These are phyloP conservation scores for Theristicus caerulescens DNA, from an alignment of 2,113 vertebrate species.

Conservation along the genomic window DNA sequence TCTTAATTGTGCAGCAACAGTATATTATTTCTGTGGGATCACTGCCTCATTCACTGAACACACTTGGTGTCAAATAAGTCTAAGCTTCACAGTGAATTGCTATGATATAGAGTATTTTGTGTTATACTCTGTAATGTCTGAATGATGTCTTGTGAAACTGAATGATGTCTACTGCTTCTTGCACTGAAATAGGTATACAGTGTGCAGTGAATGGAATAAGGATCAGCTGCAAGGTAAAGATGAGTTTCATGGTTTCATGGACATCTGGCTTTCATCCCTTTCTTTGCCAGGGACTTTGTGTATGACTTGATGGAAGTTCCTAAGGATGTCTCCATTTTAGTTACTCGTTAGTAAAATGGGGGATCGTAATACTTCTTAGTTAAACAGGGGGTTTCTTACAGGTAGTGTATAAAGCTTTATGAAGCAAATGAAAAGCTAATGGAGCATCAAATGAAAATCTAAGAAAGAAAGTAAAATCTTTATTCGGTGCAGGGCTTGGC, in stretches of 20 bases:
- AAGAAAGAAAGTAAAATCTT: background rate
- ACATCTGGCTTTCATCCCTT: background rate
- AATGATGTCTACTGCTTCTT: background rate
- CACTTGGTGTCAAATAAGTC: background rate
- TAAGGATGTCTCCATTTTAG: background rate
- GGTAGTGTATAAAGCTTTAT: background rate
- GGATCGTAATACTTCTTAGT: background rate
- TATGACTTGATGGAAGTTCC: background rate
- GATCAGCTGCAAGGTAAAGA: background rate
- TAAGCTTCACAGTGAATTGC: background rate
- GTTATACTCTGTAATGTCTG: background rate
- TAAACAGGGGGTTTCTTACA: background rate
- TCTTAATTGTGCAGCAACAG: background rate
- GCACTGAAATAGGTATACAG: background rate
- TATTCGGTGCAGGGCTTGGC: background rate
- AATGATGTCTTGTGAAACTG: constrained; percentile 17
- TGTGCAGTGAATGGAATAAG: background rate
- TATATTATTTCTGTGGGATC: background rate
- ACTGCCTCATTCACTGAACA: background rate
- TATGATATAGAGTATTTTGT: background rate
- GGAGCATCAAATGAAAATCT: background rate
- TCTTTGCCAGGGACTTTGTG: background rate
- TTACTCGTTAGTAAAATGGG: background rate
- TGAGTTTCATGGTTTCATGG: background rate
- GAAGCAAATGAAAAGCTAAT: background rate